Base-by-base conservation (phyloP, 2,888 invertebrate genomes). In the Trissolcus brochymenae region DNA sequence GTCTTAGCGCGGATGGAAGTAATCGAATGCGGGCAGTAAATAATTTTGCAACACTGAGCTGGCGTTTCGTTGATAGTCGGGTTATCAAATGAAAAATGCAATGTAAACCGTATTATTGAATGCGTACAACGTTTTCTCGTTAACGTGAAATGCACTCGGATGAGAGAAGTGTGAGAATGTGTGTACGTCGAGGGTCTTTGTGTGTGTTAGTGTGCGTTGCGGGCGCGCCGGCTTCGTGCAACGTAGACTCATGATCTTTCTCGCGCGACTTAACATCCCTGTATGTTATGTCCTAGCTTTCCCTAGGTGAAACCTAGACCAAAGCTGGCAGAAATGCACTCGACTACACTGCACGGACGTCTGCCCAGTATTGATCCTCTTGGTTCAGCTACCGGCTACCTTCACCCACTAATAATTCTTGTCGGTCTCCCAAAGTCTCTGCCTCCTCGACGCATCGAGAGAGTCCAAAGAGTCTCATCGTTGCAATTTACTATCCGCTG, bases 321-420 rank as follows among this genome's bases (percentile, higher is more conserved):
- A 87, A 86, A 83, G 84, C 59, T 76, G 84, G 84, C 84, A 85
- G 85, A 86, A 88, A 87, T 88, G 87, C 87, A 88, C 87, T 88
- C 88, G 81, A 85, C 85, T 84, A 84, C 86, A 81, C 81, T 81
- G 87, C 87, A 87, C 87, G 88, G 88, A 88, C 76, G 76, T 76
- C 88, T 89, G 88, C 87, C 87, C 86, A 85, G 88, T 89, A 89
- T 89, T 89, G 88, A 89, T 89, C 88, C 88, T 85, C 88, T 84
- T 85, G 85, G 86, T 86, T 87, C 86, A 86, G 88, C 88, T 87
- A 87, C 88, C 86, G 88, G 88, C 88, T 88, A 89, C 88, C 88
- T 88, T 88, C 87, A 86, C 88, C 88, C 88, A 87, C 89, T 89
- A 88, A 89, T 89, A 88, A 89, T 88, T 89, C 89, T 88, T 88